Conservation (phyloP, 2,113 vertebrate genomes). For the Isurus oxyrinchus region DNA sequence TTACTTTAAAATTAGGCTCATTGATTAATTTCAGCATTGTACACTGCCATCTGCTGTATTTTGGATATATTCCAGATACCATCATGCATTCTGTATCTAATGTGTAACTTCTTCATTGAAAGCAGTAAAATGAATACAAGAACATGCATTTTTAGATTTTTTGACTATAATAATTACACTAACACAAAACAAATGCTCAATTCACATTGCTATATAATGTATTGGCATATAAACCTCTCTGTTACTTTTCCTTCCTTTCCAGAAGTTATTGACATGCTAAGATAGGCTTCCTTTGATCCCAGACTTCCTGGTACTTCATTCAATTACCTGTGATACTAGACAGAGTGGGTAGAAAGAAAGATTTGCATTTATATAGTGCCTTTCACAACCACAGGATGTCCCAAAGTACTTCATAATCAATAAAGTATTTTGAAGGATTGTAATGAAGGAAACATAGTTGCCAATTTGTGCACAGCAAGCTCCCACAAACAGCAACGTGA, state of each 20-base stretch:
- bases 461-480: too few relatives aligned
- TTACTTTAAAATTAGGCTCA: background rate
- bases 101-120: background rate
- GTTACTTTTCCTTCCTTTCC: background rate
- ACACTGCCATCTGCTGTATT: conserved; percentile 4
- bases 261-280: background rate
- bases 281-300: background rate
- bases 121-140: background rate
- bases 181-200: background rate
- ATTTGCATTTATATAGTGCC: too few relatives aligned
- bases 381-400: too few relatives aligned
- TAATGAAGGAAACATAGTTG: too few relatives aligned
- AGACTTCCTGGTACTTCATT: background rate
- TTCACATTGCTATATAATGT: background rate
- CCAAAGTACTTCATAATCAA: too few relatives aligned
- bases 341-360: background rate
- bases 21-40: background rate
- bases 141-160: background rate
- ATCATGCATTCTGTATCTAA: background rate
- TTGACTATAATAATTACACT: background rate
- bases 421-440: too few relatives aligned
- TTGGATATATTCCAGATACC: background rate
- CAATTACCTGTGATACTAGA: background rate
- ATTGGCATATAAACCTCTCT: background rate
- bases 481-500: too few relatives aligned